Evolutionary conservation across 2,888 invertebrate species (phyloP).

Genomic region (Lithophane ornitopus): DNA sequence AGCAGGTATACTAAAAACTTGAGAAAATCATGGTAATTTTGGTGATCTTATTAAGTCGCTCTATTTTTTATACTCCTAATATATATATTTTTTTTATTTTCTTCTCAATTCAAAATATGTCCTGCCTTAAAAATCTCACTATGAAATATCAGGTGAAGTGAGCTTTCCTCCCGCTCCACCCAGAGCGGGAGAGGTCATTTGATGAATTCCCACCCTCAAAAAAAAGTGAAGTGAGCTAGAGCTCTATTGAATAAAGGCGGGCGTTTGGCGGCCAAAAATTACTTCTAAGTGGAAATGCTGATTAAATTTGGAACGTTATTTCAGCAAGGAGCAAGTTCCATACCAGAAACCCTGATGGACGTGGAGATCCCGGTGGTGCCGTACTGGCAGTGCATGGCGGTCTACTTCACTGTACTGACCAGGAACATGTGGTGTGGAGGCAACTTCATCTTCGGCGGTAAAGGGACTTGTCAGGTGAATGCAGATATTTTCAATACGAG

Average conservation of each 20-base stretch:
- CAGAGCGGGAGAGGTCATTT: too few species aligned
- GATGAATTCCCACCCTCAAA: too few species aligned
- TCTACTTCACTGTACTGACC: conserved; percentile 77
- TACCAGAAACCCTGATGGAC: conserved; percentile 83
- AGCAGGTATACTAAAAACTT: not conserved
- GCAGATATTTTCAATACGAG: not conserved
- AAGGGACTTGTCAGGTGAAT: conserved; percentile 83
- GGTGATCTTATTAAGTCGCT: too few species aligned
- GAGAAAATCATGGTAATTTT: not conserved
- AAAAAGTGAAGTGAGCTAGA: not conserved
- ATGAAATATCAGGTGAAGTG: too few species aligned
- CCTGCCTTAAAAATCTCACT: too few species aligned
- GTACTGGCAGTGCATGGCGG: conserved; percentile 71
- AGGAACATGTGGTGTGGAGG: conserved; percentile 84
- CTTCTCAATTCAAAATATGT: not conserved
- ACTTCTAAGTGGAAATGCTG: not conserved
- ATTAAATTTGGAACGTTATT: conserved; percentile 36
- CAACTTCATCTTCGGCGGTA: conserved; percentile 82
- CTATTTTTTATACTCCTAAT: not conserved
- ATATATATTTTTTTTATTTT: not conserved
- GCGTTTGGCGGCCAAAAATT: not conserved
- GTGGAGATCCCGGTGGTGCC: conserved; percentile 82
- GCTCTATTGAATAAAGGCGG: not conserved
- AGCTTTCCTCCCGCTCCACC: too few species aligned
- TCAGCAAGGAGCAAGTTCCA: conserved; percentile 82